These are phyloP conservation scores for Dendrocincla fuliginosa DNA, from an alignment of 2,797 vertebrate species.

Conservation along the genomic window DNA sequence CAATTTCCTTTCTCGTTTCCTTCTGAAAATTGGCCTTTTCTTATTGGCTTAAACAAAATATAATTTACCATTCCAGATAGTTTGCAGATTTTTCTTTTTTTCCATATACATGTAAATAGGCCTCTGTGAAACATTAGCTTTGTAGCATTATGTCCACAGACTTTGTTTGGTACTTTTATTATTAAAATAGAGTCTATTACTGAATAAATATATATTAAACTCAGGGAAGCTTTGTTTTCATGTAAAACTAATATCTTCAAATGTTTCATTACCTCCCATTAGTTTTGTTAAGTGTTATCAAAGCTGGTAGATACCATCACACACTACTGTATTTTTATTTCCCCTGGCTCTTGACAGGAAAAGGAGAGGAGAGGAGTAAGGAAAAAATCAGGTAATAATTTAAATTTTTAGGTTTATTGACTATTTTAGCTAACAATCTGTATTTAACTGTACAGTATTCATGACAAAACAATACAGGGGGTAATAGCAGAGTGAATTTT, in stretches of 20 bases:
- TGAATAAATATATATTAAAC: background rate
- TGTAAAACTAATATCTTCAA: background rate
- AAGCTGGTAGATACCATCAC: background rate
- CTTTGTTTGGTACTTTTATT: background rate
- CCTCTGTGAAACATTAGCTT: background rate
- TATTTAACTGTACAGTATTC: background rate
- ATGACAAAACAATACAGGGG: background rate
- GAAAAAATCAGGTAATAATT: background rate
- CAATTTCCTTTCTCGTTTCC: background rate
- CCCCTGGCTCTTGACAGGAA: background rate
- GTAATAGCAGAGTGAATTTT: background rate
- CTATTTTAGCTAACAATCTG: background rate
- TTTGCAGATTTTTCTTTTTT: background rate
- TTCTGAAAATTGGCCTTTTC: background rate
- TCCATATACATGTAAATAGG: background rate
- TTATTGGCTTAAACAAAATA: background rate
- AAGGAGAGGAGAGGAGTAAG: background rate
- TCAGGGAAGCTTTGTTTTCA: background rate
- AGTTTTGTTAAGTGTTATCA: background rate
- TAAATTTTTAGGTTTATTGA: background rate
- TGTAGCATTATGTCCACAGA: background rate
- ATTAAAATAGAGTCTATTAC: background rate
- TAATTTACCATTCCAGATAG: background rate
- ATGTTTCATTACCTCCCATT: background rate
- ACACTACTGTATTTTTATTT: background rate